Percentiles rank a stretch among this genome's conserved stretches.
These are phyloP conservation scores for Lordiphosa fenestrarum DNA, from an alignment of 2,888 invertebrate species.

Conservation along the genomic window DNA sequence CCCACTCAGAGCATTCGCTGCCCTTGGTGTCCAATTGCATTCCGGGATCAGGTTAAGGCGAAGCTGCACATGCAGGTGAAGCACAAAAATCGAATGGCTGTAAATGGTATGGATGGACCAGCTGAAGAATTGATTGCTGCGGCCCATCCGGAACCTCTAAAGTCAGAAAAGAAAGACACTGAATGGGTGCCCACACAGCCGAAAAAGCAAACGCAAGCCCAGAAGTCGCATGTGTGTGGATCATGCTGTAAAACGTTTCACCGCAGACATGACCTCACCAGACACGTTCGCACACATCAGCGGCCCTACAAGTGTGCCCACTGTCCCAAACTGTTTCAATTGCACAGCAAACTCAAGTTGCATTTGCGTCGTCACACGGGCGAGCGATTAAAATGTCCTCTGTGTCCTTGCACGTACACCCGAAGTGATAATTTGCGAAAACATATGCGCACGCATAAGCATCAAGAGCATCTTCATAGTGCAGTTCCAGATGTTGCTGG, in stretches of 20 bases:
- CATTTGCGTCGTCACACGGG: background rate
- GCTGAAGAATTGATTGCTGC: background rate
- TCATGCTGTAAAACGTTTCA: background rate
- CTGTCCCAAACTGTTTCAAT: background rate
- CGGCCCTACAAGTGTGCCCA: background rate
- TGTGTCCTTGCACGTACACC: background rate
- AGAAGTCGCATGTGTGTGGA: background rate
- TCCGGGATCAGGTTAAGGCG: slow-evolving; percentile 1
- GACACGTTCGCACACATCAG: slow-evolving; percentile 1
- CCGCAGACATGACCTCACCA: background rate
- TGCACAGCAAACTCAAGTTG: background rate
- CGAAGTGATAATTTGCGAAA: slow-evolving; percentile 4
- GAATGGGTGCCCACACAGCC: background rate
- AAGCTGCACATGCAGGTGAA: slow-evolving; percentile 2
- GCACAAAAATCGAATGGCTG: background rate
- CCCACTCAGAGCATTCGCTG: background rate
- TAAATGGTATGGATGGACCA: background rate
- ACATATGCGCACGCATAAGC: slow-evolving; percentile 1
- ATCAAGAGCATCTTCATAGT: no score
- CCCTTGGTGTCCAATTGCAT: slow-evolving; percentile 8
- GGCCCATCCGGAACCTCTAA: no score
- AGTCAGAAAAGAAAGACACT: background rate
- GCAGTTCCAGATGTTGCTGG: background rate
- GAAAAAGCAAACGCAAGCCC: background rate
- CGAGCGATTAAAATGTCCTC: slow-evolving; percentile 4